phyloP scores from a whole-genome alignment of 2,113 vertebrate species.

The Oncorhynchus clarkii region DNA sequence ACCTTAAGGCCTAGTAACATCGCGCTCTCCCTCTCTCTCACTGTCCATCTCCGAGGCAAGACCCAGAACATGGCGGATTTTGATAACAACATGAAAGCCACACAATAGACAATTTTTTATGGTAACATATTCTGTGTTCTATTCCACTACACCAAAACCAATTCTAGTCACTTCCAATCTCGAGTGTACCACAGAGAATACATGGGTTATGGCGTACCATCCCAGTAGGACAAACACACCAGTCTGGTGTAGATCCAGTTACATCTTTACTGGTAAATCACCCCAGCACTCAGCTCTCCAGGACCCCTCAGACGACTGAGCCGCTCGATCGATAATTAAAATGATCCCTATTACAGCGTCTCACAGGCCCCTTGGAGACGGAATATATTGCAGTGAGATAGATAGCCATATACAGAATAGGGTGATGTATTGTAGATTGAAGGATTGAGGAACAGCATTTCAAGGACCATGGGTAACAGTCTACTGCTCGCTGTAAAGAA shows the following conservation, averaged over 20 bases:
- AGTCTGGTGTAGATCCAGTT: not conserved
- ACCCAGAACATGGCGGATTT: conserved; percentile 7
- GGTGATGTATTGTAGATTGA: not conserved
- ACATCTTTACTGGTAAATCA: not conserved
- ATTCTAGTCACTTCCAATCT: too few species aligned
- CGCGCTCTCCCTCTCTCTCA: conserved; percentile 9
- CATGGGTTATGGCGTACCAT: not conserved
- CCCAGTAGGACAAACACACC: not conserved
- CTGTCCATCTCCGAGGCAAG: not conserved
- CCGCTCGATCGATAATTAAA: conserved; percentile 69
- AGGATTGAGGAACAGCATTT: too few species aligned
- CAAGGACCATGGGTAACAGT: not conserved
- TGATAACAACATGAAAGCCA: conserved; percentile 5
- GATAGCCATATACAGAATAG: not conserved
- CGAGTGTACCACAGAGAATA: too few species aligned
- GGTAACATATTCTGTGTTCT: not conserved
- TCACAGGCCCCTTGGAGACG: conserved; percentile 39
- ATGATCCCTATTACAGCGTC: conserved; percentile 63
- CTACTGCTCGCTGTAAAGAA: too few species aligned
- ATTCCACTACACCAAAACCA: not conserved
- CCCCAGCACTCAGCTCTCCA: not conserved
- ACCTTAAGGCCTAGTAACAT: conserved; percentile 54
- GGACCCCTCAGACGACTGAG: conserved; percentile 45
- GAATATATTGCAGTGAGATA: conserved; percentile 27
- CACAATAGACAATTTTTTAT: not conserved